phyloP scores from a whole-genome alignment of 2,888 invertebrate species.

The Dorcus hopei region DNA sequence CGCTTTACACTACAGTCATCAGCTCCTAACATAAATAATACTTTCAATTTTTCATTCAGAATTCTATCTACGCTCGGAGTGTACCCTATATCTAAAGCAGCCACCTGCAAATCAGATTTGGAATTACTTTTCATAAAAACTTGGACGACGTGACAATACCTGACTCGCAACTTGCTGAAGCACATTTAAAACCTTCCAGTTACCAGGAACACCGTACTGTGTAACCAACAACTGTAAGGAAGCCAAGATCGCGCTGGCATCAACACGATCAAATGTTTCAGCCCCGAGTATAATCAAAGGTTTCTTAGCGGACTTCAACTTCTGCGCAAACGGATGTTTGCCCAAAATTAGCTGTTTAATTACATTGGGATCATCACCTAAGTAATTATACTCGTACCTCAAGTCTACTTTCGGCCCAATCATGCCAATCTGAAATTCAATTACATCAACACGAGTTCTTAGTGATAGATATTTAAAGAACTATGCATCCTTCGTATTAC shows the following conservation, averaged over 20 bases:
- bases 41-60: constrained; percentile 62
- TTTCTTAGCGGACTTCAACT: constrained; percentile 73
- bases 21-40: constrained; percentile 91
- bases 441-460: not conserved
- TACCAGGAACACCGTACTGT: constrained; percentile 54
- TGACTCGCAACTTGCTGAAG: constrained; percentile 90
- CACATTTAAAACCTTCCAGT: constrained; percentile 82
- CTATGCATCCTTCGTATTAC: not conserved
- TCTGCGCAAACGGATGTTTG: constrained; percentile 65
- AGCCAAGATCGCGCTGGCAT: constrained; percentile 74
- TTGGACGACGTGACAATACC: constrained; percentile 28
- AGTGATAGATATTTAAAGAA: not conserved
- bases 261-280: constrained; percentile 72
- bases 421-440: constrained; percentile 59
- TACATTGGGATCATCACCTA: constrained; percentile 75
- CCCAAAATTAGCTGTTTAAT: constrained; percentile 74
- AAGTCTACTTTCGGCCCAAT: constrained; percentile 91
- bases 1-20: constrained; percentile 78
- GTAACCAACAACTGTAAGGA: constrained; percentile 72
- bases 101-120: constrained; percentile 55
- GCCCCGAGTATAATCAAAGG: constrained; percentile 92
- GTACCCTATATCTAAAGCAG: constrained; percentile 94
- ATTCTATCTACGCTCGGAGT: constrained; percentile 65
- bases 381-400: constrained; percentile 87
- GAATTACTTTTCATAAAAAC: not conserved